phyloP scores from a whole-genome alignment of 2,113 vertebrate genomes.

The Stegostoma tigrinum region DNA sequence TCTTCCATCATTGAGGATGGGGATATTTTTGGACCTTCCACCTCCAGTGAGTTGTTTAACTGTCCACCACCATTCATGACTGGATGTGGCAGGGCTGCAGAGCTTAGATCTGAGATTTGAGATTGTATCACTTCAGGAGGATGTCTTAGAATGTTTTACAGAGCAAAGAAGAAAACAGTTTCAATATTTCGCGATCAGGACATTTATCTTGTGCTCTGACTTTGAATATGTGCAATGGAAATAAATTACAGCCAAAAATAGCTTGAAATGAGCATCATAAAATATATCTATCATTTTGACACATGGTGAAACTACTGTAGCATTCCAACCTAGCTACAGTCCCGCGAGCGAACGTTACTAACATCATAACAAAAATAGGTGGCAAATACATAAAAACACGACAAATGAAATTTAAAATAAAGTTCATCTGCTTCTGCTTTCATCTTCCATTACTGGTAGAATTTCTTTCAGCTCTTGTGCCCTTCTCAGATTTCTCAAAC shows the following conservation, averaged over 20 bases:
- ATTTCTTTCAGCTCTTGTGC: background rate
- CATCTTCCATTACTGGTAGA: background rate
- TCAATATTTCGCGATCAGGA: background rate
- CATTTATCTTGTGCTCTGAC: background rate
- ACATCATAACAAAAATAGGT: background rate
- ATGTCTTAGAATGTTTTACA: background rate
- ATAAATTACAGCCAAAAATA: conserved; percentile 2
- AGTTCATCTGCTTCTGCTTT: background rate
- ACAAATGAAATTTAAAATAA: too few species aligned
- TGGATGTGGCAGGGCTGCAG: too few species aligned
- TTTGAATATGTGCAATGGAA: background rate
- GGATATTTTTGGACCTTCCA: too few species aligned
- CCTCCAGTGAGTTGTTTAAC: too few species aligned
- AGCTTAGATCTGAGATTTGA: background rate
- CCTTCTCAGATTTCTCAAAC: background rate
- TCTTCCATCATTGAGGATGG: too few species aligned
- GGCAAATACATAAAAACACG: background rate
- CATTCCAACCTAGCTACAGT: background rate
- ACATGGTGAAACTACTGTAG: background rate
- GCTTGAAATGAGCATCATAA: background rate
- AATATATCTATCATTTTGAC: conserved; percentile 22
- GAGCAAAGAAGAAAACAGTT: background rate
- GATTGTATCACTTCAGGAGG: background rate
- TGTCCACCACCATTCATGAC: too few species aligned
- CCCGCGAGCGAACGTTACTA: background rate